Conservation (phyloP, 2,888 invertebrate genomes). For the Xylocampa areola region DNA sequence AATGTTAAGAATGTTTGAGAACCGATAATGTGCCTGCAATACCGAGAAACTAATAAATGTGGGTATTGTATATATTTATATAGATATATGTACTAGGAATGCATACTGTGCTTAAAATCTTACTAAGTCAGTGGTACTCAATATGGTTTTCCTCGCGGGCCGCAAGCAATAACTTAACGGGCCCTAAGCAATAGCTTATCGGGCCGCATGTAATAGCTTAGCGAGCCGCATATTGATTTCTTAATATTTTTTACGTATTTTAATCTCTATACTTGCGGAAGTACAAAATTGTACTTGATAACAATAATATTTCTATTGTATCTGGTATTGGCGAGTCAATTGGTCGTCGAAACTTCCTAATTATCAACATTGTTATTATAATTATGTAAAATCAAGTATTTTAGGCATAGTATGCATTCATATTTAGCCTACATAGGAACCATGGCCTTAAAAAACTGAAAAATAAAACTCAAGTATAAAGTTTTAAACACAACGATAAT, state of each 20-base stretch:
- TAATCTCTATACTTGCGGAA: neutral
- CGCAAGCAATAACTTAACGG: slow-evolving; percentile 1
- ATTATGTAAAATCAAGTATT: neutral
- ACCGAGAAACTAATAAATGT: slow-evolving; percentile 44
- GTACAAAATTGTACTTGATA: no score
- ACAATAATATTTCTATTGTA: no score
- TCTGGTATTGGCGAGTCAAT: no score
- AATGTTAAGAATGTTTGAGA: slow-evolving; percentile 41
- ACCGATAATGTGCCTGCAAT: slow-evolving; percentile 62
- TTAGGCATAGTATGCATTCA: slow-evolving; percentile 26
- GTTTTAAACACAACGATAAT: slow-evolving; percentile 46
- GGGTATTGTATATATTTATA: slow-evolving; percentile 53
- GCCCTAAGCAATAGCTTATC: neutral
- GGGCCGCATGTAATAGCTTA: neutral
- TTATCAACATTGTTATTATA: neutral
- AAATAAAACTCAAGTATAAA: slow-evolving; percentile 22
- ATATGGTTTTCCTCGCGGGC: neutral
- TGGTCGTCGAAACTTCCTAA: neutral
- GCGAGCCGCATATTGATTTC: neutral
- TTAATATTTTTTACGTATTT: slow-evolving; percentile 16
- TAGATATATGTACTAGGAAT: slow-evolving; percentile 40
- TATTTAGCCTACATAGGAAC: slow-evolving; percentile 39
- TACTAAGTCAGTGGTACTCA: neutral
- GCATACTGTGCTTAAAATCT: slow-evolving; percentile 15
- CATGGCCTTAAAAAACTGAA: slow-evolving; percentile 44